A percentile compares a stretch with the other conserved stretches of the same genome.
These are phyloP conservation scores for Mohoua ochrocephala DNA, from an alignment of 2,113 vertebrate species.

Conservation along the genomic window DNA sequence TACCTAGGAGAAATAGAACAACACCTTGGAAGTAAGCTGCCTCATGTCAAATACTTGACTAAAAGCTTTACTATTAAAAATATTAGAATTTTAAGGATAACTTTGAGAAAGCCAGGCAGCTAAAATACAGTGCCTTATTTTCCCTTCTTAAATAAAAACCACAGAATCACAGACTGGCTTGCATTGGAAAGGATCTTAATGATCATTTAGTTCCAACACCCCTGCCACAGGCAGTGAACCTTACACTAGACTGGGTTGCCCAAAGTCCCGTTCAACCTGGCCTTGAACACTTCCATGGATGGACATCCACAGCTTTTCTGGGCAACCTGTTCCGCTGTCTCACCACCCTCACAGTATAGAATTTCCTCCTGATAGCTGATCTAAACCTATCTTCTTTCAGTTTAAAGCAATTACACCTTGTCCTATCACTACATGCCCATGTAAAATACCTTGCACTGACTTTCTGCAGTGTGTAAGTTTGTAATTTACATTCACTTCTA, in stretches of 20 bases:
- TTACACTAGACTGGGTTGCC: background rate
- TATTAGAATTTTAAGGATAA: background rate
- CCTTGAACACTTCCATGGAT: background rate
- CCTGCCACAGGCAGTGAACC: background rate
- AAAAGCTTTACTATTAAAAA: conserved; percentile 1
- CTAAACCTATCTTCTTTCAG: background rate
- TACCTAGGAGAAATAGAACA: background rate
- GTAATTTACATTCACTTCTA: conserved; percentile 34
- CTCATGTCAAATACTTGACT: background rate
- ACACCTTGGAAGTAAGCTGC: background rate
- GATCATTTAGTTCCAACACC: background rate
- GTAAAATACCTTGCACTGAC: background rate
- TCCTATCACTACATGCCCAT: background rate
- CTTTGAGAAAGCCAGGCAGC: background rate
- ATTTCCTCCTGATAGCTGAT: background rate
- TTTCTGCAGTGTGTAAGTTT: background rate
- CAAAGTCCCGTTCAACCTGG: background rate
- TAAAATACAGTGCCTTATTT: background rate
- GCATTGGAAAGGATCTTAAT: background rate
- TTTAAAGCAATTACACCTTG: background rate
- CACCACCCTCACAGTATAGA: background rate
- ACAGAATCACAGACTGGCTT: background rate
- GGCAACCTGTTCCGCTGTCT: background rate
- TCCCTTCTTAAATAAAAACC: background rate
- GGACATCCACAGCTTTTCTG: background rate